These are phyloP conservation scores for Apocheima hispidaria DNA, from an alignment of 2,888 invertebrate genomes.

Conservation along the genomic window DNA sequence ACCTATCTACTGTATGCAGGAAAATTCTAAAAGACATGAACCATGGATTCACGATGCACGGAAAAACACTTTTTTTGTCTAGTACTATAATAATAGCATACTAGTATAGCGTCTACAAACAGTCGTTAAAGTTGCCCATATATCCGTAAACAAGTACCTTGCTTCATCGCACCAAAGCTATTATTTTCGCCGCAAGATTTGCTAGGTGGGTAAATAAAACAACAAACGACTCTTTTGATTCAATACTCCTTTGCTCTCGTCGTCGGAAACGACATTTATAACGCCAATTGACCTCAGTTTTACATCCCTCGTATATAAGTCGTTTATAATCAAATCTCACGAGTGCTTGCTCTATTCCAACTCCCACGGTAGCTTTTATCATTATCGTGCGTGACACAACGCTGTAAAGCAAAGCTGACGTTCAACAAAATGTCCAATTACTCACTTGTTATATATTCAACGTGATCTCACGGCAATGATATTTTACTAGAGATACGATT, in stretches of 20 bases:
- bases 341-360: constrained; percentile 24
- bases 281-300: constrained; percentile 18
- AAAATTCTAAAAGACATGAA: background rate
- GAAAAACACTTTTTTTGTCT: too few species aligned
- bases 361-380: constrained; percentile 40
- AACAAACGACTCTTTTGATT: constrained; percentile 47
- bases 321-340: constrained; percentile 31
- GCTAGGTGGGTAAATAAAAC: constrained; percentile 6
- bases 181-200: constrained; percentile 6
- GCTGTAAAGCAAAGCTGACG: constrained; percentile 52
- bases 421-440: constrained; percentile 54
- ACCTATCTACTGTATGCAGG: background rate
- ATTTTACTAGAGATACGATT: too few species aligned
- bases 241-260: constrained; percentile 14
- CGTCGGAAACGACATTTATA: constrained; percentile 20
- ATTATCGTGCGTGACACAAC: constrained; percentile 49
- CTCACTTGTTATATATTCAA: constrained; percentile 46
- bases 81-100: too few species aligned
- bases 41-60: too few species aligned
- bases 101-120: too few species aligned
- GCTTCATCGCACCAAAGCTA: constrained; percentile 4
- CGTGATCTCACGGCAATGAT: constrained; percentile 48
- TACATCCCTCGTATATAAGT: constrained; percentile 19
- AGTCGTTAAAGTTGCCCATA: too few species aligned
- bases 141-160: background rate